Percentiles rank a stretch among this genome's conserved stretches.
These are phyloP conservation scores for Apostichopus parvimensis DNA, from an alignment of 35 echinoderm and acorn worm species.

Conservation along the genomic window DNA sequence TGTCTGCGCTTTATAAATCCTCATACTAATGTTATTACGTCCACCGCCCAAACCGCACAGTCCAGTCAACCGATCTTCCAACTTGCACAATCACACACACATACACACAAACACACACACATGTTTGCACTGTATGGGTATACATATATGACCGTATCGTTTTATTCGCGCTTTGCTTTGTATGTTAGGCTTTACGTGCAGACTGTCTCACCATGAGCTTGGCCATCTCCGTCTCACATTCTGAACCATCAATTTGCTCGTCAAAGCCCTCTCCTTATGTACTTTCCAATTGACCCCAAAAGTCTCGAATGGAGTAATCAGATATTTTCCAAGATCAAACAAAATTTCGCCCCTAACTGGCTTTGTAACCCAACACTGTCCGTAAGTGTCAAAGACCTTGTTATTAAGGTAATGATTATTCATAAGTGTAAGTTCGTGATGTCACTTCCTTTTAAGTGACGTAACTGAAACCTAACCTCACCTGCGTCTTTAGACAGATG, in stretches of 20 bases:
- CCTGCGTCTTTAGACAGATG: neutral
- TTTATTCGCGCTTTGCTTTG: no score
- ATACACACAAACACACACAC: no score
- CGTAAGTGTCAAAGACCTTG: neutral
- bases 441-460: neutral
- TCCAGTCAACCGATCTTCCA: no score
- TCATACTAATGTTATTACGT: no score
- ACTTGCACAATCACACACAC: no score
- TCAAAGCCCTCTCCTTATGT: neutral
- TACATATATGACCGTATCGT: no score
- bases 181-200: no score
- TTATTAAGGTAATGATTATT: neutral
- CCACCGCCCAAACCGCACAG: no score
- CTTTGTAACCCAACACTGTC: slow-evolving; percentile 7
- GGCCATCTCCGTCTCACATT: neutral
- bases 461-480: no score
- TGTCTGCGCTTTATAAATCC: no score
- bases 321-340: slow-evolving; percentile 3
- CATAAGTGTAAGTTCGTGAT: neutral
- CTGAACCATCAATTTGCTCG: neutral
- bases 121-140: no score
- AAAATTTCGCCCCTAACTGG: neutral
- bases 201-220: no score
- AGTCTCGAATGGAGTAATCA: neutral
- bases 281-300: neutral